A percentile compares a stretch with the other conserved stretches of the same genome.
phyloP scores from a whole-genome alignment of 2,113 vertebrate genomes.

The Carassius gibelio region DNA sequence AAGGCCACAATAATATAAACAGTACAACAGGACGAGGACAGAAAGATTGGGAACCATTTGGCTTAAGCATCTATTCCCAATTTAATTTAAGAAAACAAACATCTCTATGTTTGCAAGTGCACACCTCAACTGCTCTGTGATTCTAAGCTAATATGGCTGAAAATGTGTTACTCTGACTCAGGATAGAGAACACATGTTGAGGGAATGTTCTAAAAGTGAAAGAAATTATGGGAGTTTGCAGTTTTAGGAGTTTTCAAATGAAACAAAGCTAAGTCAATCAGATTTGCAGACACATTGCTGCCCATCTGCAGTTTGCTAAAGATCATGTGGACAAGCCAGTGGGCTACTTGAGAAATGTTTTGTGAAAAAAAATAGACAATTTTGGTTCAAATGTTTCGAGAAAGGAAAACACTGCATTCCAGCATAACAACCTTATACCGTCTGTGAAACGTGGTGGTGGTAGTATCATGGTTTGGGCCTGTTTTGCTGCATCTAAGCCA shows the following conservation, averaged over 20 bases:
- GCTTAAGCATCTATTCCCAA: slow-evolving; percentile 54
- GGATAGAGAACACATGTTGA: slow-evolving; percentile 59
- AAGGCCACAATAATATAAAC: slow-evolving; percentile 58
- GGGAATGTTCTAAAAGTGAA: neutral
- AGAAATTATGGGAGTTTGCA: neutral
- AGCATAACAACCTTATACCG: no score
- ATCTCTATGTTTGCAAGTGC: slow-evolving; percentile 47
- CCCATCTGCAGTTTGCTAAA: no score
- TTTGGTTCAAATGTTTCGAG: no score
- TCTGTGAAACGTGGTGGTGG: no score
- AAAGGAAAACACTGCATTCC: no score
- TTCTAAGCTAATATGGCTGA: slow-evolving; percentile 51
- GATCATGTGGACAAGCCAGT: no score
- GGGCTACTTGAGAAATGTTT: no score
- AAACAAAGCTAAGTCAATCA: neutral
- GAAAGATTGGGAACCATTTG: slow-evolving; percentile 57
- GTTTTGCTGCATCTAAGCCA: no score
- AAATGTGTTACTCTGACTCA: slow-evolving; percentile 26
- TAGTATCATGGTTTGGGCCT: no score
- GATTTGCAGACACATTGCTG: neutral
- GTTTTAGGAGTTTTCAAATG: slow-evolving; percentile 12
- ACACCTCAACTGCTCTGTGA: slow-evolving; percentile 55
- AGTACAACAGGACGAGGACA: slow-evolving; percentile 25
- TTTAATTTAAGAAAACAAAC: slow-evolving; percentile 64
- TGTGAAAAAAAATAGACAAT: no score